A percentile compares a stretch with the other conserved stretches of the same genome.
Conservation (phyloP, 2,888 invertebrate genomes). For the Caenorhabditis sp. region DNA sequence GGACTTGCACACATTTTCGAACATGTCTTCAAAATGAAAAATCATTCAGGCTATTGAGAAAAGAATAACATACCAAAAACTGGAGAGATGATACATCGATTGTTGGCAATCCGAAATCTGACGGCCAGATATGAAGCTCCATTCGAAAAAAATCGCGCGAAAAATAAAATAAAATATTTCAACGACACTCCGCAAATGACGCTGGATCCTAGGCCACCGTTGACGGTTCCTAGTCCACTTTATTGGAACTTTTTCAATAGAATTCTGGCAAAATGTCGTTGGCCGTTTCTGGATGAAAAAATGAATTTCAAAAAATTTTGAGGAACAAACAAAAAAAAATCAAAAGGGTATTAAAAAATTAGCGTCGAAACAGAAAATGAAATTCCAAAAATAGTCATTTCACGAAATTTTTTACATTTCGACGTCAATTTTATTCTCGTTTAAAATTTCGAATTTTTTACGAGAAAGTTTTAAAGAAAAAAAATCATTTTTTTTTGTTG, state of each 20-base stretch:
- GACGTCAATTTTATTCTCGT: too few relatives aligned
- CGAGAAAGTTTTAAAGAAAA: too few relatives aligned
- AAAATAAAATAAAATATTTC: background rate
- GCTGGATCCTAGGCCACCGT: background rate
- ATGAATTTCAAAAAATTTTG: too few relatives aligned
- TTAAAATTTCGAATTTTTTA: too few relatives aligned
- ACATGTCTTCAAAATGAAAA: constrained; percentile 75
- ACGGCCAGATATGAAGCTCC: constrained; percentile 82
- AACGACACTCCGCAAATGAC: constrained; percentile 4
- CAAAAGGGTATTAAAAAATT: too few relatives aligned
- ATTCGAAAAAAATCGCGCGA: constrained; percentile 20
- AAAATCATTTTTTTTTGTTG: too few relatives aligned
- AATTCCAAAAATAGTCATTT: too few relatives aligned
- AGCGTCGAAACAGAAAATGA: too few relatives aligned
- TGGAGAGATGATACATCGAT: constrained; percentile 84
- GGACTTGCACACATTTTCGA: constrained; percentile 83
- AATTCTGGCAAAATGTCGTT: background rate
- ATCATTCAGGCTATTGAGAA: background rate
- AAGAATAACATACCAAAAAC: constrained; percentile 77
- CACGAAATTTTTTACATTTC: too few relatives aligned
- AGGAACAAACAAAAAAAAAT: too few relatives aligned
- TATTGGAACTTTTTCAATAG: background rate
- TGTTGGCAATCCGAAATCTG: constrained; percentile 87
- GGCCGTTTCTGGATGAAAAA: background rate
- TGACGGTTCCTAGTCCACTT: background rate